phyloP scores from a whole-genome alignment of 1,140 invertebrate genomes.

The Phortica variegata region DNA sequence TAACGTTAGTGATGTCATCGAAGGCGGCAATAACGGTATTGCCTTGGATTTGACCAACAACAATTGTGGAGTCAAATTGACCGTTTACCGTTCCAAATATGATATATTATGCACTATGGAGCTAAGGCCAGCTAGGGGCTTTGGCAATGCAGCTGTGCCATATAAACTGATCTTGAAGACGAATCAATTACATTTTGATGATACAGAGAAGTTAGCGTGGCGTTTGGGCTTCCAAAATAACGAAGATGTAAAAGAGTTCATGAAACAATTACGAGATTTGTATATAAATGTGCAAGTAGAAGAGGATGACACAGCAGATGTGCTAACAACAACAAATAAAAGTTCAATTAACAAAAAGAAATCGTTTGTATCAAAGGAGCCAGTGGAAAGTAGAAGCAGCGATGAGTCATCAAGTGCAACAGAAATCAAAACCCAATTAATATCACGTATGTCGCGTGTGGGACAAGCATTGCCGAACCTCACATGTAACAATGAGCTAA shows the following conservation, averaged over 20 bases:
- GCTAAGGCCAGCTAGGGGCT: no score
- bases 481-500: neutral
- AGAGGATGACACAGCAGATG: neutral
- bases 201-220: conserved; percentile 4
- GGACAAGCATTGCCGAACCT: conserved; percentile 10
- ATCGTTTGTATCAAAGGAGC: no score
- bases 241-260: conserved; percentile 10
- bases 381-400: no score
- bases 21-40: no score
- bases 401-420: no score
- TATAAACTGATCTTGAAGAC: conserved; percentile 6
- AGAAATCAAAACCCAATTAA: conserved; percentile 3
- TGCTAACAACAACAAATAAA: neutral
- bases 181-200: conserved; percentile 20
- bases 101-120: conserved; percentile 14
- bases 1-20: no score
- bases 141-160: neutral
- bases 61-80: conserved; percentile 6
- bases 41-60: no score
- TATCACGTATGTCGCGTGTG: conserved; percentile 20
- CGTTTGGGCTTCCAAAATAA: conserved; percentile 11
- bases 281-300: neutral
- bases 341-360: no score
- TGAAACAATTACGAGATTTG: neutral
- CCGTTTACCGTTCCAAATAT: conserved; percentile 16